Evolutionary conservation across 2,113 vertebrate genomes (phyloP).

Genomic region (Cyanoderma ruficeps): DNA sequence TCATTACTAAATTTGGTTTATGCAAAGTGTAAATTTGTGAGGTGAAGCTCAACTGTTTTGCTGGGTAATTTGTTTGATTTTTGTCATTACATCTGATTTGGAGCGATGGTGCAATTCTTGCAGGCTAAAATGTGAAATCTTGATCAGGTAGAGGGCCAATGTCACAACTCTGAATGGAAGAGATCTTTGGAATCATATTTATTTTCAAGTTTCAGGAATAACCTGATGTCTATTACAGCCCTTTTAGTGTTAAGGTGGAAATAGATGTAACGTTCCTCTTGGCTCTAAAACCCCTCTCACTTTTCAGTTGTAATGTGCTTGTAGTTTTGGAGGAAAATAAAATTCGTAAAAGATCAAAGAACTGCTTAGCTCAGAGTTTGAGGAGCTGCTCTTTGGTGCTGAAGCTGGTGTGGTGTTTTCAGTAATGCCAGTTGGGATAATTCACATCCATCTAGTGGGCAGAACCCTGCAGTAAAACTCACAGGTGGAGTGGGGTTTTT

Average conservation of each 20-base stretch:
- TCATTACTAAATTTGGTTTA: background rate
- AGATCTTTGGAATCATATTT: accelerated
- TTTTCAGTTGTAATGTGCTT: background rate
- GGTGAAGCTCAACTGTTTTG: background rate
- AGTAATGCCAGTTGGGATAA: background rate
- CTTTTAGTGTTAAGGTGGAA: background rate
- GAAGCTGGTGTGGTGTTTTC: background rate
- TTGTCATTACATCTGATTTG: background rate
- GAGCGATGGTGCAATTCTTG: background rate
- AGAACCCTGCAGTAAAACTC: background rate
- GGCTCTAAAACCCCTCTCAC: background rate
- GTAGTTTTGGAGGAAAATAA: background rate
- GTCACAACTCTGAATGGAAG: background rate
- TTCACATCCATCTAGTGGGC: background rate
- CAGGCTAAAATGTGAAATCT: background rate
- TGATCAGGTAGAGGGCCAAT: background rate
- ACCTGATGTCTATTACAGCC: accelerated
- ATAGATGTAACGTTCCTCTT: background rate
- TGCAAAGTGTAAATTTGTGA: background rate
- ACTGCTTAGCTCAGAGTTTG: background rate
- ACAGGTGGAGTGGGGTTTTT: too few species aligned
- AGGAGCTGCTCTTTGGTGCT: background rate
- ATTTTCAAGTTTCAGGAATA: background rate
- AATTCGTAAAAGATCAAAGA: background rate
- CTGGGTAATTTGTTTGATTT: background rate